Base-by-base conservation (phyloP, 2,888 invertebrate species). In the Lampropteryx suffumata region DNA sequence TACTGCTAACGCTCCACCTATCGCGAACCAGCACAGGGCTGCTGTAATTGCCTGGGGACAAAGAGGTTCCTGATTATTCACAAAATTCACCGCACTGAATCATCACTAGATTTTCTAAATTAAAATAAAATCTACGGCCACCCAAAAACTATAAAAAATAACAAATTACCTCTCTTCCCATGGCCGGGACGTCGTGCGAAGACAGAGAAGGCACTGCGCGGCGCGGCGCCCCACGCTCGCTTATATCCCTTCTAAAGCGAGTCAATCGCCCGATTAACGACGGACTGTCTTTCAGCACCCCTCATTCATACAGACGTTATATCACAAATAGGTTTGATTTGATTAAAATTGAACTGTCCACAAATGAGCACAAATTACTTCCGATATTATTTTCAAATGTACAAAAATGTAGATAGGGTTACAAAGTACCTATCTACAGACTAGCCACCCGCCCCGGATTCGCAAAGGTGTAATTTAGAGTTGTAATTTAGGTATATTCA, bases 141-240 rank as follows among this genome's bases (percentile, higher is more conserved):
- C 24, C 6, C 7, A 7, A 6, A 24, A 24, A 7, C 7, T 7
- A 6, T 24, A 5, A 24, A 24, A 24, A 24, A 24, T 24, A 1
- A 24, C 6, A 24, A 57, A 65, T 72, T 85, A 89, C 89, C 88
- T 85, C 72, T 76, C 76, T 79, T 82, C 84, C 77, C 89, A 88
- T 88, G 62, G 58, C 75, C 67, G 69, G 65, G 75, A 65, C 73
- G 77, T 74, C 67, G 67, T 66, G 67, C 72, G 50, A 62, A 69
- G 76, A 75, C 79, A 69, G 77, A 60, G 82, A 76, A 69, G 70
- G 78, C 79, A 83, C 78, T 85, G 81, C 69, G 72, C 65, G 72
- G 71, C 76, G 81, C 83, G 81, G 67, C 72, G 64, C 68, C 68
- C 64, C 61, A 62, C 70, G 46, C 62, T 55, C 61, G 62, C 77